Base-by-base conservation (phyloP, 2,888 invertebrate genomes). In the Spodoptera picta region DNA sequence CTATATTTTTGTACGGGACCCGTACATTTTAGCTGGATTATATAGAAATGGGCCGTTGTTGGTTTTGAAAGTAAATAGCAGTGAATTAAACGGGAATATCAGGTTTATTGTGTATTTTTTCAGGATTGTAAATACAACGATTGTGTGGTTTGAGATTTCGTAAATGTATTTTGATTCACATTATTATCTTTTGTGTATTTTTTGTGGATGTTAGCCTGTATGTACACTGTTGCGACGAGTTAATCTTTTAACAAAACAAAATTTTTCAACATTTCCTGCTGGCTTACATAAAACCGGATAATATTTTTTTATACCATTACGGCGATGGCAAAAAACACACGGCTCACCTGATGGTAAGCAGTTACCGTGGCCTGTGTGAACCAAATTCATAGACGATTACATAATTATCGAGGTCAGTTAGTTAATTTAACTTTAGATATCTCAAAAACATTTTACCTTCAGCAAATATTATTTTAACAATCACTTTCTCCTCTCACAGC, bases 401-500 rank as follows among this genome's bases (percentile, higher is more conserved):
- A 14, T 14, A 14, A 14, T 14, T 19, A 19, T 19, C 19, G 19
- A 19, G 2, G 1, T 1, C 19, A 19, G 19, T 19, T 19, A 19
- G 19, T 19, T 19, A 19, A 19, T 19, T 27, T 27, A 27, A 5
- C 5, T 4, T 27, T 27, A 27, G 3, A 27, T 5, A 5, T 27
- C 27, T 27, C 27, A 27, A 27, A 27, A 27, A 27, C 3, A 27
- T 27, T 5, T 27, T 27, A 27, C 27, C 27, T 27, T 27, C 27
- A 27, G 27, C 27, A 5, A 27, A 27, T 27, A 27, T 27, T 4
- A 14, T 44, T 50, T 19, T 69, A 27, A 71, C 4, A 3, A 4
- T 4, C 14, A 14, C 12, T 1, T 43, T 54, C 44, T 69, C 58
- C 43, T 69, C 58, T 43, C 51, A 0, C 84, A 94, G 94, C 94